Evolutionary conservation across 2,888 invertebrate species (phyloP), one percentile per base, ranked within the genome.

Genomic region (Netelia fuscicornis): DNA sequence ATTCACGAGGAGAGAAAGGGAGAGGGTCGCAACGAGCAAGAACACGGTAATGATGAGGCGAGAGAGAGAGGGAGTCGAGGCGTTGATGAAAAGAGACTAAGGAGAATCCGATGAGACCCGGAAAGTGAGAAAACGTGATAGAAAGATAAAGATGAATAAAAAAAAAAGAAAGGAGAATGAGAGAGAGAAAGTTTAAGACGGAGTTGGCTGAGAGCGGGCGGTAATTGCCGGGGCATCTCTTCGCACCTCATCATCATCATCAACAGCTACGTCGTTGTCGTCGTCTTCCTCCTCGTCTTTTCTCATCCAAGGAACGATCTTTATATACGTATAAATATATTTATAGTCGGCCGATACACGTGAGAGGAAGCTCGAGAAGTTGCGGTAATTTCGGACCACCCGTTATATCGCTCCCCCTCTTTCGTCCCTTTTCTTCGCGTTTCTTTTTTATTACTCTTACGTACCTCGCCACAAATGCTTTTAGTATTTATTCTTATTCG

Each of bases 241-340:
- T 93, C 93, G 92, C 93, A 93, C 93, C 93, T 93, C 93, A 93
- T 93, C 93, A 93, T 93, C 93, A 91, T 93, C 93, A 92, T 93
- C 92, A 93, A 92, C 93, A 90, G 90, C 90, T 87, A 86, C 86
- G 87, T 88, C 88, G 91, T 89, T 89, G 88, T 89, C 89, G 89
- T 89, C 92, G 88, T 58, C 58, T 9, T 58, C 17, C 17, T 89
- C 89, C 89, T 89, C 92, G 88, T 58, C 58, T 58, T 58, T 58
- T 58, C 58, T 20, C 58, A 58, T 58, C 70, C 70, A 20, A 71
- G 37, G 72, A 64, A 68, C 72, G 82, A 83, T 80, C 70, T 62
- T 62, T 70, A 17, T 44, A 23, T 56, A 67, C 42, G 56, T 65
- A 60, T 76, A 54, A 5, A 2, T 48, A 17, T 64, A 48, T 64